Percentiles rank a stretch among this genome's conserved stretches.
Conservation (phyloP, 2,888 invertebrate genomes). For the Nasonovia ribisnigri region DNA sequence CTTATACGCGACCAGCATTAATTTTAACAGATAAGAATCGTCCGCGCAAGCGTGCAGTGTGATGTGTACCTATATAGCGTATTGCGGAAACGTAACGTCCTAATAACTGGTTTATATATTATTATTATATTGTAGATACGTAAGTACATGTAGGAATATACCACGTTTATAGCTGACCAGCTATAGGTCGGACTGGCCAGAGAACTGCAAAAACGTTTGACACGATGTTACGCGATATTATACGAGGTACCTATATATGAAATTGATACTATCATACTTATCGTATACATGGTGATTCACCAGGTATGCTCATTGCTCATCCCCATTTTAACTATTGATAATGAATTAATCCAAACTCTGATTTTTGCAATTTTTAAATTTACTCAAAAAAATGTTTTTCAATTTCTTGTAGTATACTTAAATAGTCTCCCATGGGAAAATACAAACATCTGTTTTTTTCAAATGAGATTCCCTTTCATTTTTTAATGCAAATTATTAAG, state of each 20-base stretch:
- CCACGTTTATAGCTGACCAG: background rate
- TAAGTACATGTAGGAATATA: background rate
- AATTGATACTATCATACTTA: background rate
- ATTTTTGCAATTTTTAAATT: no score
- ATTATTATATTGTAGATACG: background rate
- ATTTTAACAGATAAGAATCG: conserved; percentile 53
- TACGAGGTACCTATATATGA: background rate
- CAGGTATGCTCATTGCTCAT: no score
- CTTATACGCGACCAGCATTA: background rate
- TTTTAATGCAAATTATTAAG: no score
- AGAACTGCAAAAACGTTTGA: background rate
- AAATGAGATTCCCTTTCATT: no score
- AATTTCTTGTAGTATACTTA: no score
- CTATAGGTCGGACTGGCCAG: background rate
- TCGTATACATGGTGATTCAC: no score
- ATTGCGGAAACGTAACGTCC: conserved; percentile 6
- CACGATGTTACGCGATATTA: background rate
- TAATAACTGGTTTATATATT: no score
- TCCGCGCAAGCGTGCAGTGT: background rate
- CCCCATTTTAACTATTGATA: no score
- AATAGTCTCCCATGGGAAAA: no score
- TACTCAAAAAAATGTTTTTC: no score
- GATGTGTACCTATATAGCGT: background rate
- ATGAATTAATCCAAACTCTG: no score
- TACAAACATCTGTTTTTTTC: no score